Conservation (phyloP, 2,888 invertebrate genomes). For the Leptarthrus brevirostris region DNA sequence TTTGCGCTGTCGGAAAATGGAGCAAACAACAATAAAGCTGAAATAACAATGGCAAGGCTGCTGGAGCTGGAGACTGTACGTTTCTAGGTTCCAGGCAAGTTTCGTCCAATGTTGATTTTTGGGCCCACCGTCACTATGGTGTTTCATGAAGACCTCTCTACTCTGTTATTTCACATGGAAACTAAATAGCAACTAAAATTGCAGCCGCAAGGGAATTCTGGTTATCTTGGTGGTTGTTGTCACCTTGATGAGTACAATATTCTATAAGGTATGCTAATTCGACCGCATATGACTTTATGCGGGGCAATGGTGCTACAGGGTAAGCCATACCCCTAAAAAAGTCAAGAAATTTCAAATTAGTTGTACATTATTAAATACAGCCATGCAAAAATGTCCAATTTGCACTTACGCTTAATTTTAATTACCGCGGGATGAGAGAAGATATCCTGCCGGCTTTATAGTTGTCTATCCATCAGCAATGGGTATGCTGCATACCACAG, state of each 20-base stretch:
- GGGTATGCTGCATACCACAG: neutral
- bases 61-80: constrained; percentile 8
- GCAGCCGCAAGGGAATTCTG: neutral
- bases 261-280: too few species aligned
- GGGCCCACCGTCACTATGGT: neutral
- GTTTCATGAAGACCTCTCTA: neutral
- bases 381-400: constrained; percentile 18
- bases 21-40: constrained; percentile 46
- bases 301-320: too few species aligned
- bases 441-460: neutral
- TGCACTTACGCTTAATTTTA: constrained; percentile 1
- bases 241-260: neutral
- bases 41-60: constrained; percentile 33
- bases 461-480: constrained; percentile 20
- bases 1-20: constrained; percentile 32
- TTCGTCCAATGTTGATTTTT: constrained; percentile 35
- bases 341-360: constrained; percentile 13
- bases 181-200: constrained; percentile 41
- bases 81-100: neutral
- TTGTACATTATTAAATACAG: constrained; percentile 27
- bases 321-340: neutral
- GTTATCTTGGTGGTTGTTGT: neutral
- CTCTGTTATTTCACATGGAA: constrained; percentile 13
- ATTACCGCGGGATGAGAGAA: constrained; percentile 17
- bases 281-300: too few species aligned